A percentile compares a stretch with the other conserved stretches of the same genome.
Conservation (phyloP, 2,113 vertebrate genomes). For the Lota lota region DNA sequence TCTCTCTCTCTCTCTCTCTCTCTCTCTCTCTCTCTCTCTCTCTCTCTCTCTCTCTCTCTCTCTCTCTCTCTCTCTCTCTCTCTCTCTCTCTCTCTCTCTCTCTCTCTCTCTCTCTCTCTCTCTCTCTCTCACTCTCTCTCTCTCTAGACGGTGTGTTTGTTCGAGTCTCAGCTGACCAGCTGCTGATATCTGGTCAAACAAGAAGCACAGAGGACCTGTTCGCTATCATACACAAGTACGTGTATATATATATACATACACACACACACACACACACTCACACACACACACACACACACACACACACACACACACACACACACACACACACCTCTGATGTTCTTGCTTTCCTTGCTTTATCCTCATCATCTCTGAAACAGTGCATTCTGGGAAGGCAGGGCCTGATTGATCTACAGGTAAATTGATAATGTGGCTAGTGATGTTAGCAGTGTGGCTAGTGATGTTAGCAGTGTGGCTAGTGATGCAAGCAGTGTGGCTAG, state of each 20-base stretch:
- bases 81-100: neutral
- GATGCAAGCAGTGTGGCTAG: slow-evolving; percentile 49
- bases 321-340: slow-evolving; percentile 44
- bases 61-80: no score
- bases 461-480: slow-evolving; percentile 44
- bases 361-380: slow-evolving; percentile 57
- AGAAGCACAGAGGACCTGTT: slow-evolving; percentile 94
- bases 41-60: no score
- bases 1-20: no score
- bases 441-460: slow-evolving; percentile 47
- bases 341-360: slow-evolving; percentile 15
- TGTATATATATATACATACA: neutral
- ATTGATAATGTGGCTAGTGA: slow-evolving; percentile 55
- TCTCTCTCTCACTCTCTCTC: slow-evolving; percentile 16
- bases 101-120: neutral
- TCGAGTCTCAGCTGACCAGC: slow-evolving; percentile 64
- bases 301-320: slow-evolving; percentile 75
- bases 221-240: slow-evolving; percentile 92
- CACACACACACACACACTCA: neutral
- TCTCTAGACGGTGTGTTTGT: slow-evolving; percentile 69
- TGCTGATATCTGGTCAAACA: slow-evolving; percentile 72
- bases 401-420: slow-evolving; percentile 77
- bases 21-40: no score
- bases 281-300: slow-evolving; percentile 65
- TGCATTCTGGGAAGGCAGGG: slow-evolving; percentile 76